Base-by-base conservation (phyloP, 2,888 invertebrate genomes). In the Melangyna quadrimaculata region DNA sequence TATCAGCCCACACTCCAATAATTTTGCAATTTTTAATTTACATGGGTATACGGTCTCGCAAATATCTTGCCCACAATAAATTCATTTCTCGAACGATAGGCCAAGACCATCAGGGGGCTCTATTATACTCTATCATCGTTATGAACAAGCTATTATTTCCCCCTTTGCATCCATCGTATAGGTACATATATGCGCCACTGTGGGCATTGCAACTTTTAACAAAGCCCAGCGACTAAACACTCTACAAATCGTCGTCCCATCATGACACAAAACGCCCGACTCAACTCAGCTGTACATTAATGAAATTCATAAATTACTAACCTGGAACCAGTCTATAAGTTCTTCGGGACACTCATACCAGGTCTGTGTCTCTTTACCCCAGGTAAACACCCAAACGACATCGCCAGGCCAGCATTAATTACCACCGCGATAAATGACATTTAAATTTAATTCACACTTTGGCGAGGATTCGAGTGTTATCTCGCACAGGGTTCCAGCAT, bases 391-490 rank as follows among this genome's bases (percentile, higher is more conserved):
- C 65, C 75, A n/a, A n/a, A n/a, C n/a, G n/a, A n/a, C 69, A 24
- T 29, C n/a, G 67, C 77, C 63, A 55, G 77, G 53, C 79, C 69
- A 67, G 86, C 80, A 87, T 87, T 87, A 87, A 87, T 87, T 87
- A 86, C 86, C 81, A 69, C 72, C 74, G 80, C 87, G 87, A 87
- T 87, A 87, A 87, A 83, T 87, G 87, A 83, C 87, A 87, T 87
- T 87, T 87, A 87, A 87, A 87, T 87, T 87, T 87, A 87, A 87
- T 87, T 87, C 87, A 87, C 87, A 87, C 87, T 87, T 87, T 87
- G 87, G 83, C 79, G 77, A 82, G 77, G 71, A 87, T 79, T 80
- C 77, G 71, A 74, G 73, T 29, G 70, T 87, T 83, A 87, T 87
- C 87, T 79, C 29, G 40, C 40, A 51, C 29, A 27, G 73, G 77